Conservation (phyloP, 2,888 invertebrate genomes). For the Tenthredo amoena region DNA sequence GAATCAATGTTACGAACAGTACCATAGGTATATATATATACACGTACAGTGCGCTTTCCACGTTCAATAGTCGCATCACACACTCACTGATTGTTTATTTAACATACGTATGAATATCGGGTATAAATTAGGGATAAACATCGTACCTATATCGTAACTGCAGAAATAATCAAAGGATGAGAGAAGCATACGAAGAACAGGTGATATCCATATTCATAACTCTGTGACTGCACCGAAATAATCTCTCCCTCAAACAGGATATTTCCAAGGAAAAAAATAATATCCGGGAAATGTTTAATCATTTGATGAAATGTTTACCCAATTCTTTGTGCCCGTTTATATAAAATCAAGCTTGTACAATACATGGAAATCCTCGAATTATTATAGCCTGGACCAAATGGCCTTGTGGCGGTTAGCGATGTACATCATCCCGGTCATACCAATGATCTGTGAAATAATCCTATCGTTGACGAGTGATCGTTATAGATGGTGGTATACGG, state of each 20-base stretch:
- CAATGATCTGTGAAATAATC: neutral
- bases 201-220: conserved; percentile 1
- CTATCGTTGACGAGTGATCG: neutral
- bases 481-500: neutral
- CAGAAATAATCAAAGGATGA: neutral
- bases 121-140: neutral
- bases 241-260: neutral
- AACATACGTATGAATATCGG: neutral
- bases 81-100: neutral
- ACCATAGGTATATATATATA: neutral
- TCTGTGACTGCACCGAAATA: neutral
- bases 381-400: neutral
- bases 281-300: neutral
- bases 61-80: conserved; percentile 9
- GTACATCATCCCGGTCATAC: neutral
- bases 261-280: neutral
- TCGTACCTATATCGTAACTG: neutral
- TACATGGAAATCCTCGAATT: neutral
- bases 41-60: neutral
- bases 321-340: neutral
- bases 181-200: neutral
- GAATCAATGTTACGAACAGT: conserved; percentile 10
- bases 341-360: neutral
- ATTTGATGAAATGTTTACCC: neutral
- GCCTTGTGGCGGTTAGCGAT: neutral